phyloP scores from a whole-genome alignment of 2,113 vertebrate species.

The Steatornis caripensis region DNA sequence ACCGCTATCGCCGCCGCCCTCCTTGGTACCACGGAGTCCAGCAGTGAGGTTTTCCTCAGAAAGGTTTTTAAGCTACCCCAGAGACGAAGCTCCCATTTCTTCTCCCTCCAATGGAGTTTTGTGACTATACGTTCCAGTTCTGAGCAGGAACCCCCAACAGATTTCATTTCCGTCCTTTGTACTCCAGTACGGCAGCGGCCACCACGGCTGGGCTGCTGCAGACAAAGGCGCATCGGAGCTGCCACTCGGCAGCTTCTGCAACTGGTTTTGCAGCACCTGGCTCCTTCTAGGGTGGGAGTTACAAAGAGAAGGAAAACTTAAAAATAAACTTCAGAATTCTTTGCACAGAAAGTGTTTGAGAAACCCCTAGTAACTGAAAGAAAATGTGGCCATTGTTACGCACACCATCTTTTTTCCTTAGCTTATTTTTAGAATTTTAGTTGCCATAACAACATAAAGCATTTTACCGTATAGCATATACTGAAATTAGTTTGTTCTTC shows the following conservation, averaged over 20 bases:
- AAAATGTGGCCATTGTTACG: conserved; percentile 6
- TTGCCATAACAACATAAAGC: conserved; percentile 60
- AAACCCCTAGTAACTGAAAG: background rate
- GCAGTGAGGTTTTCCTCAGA: background rate
- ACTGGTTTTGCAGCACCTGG: accelerated
- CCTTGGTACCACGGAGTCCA: accelerated
- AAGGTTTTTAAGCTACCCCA: background rate
- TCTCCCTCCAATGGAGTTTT: background rate
- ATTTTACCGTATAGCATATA: conserved; percentile 7
- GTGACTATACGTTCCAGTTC: accelerated
- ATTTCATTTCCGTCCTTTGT: accelerated
- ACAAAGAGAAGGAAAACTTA: background rate
- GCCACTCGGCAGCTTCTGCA: background rate
- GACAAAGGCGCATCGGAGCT: background rate
- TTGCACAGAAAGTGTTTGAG: background rate
- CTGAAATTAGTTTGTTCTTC: background rate
- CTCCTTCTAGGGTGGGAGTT: background rate
- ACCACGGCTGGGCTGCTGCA: background rate
- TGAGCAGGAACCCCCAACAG: accelerated
- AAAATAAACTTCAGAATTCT: background rate
- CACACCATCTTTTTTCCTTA: background rate
- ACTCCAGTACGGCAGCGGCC: background rate
- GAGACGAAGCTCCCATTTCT: background rate
- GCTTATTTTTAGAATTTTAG: conserved; percentile 47
- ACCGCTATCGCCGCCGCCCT: background rate